A percentile compares a stretch with the other conserved stretches of the same genome.
phyloP scores from a whole-genome alignment of 2,113 vertebrate species.

The Prinia subflava region DNA sequence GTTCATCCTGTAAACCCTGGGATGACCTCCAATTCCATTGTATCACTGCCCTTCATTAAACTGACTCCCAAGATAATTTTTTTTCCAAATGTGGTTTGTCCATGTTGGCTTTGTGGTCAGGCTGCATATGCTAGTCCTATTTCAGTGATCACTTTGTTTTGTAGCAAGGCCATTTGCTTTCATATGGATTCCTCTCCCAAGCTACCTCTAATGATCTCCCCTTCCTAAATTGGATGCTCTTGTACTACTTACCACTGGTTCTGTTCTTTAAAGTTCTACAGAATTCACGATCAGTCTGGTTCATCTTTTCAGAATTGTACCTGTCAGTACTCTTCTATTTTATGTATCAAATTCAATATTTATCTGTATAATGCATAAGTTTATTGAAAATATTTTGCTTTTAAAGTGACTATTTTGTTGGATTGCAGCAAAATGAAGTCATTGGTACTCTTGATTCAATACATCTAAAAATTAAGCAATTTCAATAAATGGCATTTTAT shows the following conservation, averaged over 20 bases:
- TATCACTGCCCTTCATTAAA: constrained; percentile 72
- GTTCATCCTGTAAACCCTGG: constrained; percentile 73
- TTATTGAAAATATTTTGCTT: constrained; percentile 65
- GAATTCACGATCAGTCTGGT: constrained; percentile 17
- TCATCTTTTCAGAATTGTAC: constrained; percentile 60
- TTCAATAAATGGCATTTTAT: constrained; percentile 62
- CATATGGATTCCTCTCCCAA: constrained; percentile 74
- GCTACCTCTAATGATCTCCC: constrained; percentile 79
- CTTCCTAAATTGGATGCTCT: constrained; percentile 60
- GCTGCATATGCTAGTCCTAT: constrained; percentile 72
- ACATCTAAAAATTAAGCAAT: constrained; percentile 51
- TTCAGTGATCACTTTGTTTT: constrained; percentile 67
- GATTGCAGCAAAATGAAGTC: constrained; percentile 60
- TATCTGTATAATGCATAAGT: constrained; percentile 56
- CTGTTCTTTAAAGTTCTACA: constrained; percentile 44
- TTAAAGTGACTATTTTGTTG: constrained; percentile 61
- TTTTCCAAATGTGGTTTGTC: constrained; percentile 71
- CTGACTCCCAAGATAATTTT: constrained; percentile 67
- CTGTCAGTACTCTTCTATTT: constrained; percentile 57
- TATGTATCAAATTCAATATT: constrained; percentile 65
- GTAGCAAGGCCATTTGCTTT: constrained; percentile 70
- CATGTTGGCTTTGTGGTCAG: constrained; percentile 70
- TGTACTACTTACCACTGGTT: constrained; percentile 42
- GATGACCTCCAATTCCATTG: constrained; percentile 73
- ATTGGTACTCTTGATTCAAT: constrained; percentile 47